phyloP scores from a whole-genome alignment of 2,888 invertebrate species.

The Cyclophora punctaria region DNA sequence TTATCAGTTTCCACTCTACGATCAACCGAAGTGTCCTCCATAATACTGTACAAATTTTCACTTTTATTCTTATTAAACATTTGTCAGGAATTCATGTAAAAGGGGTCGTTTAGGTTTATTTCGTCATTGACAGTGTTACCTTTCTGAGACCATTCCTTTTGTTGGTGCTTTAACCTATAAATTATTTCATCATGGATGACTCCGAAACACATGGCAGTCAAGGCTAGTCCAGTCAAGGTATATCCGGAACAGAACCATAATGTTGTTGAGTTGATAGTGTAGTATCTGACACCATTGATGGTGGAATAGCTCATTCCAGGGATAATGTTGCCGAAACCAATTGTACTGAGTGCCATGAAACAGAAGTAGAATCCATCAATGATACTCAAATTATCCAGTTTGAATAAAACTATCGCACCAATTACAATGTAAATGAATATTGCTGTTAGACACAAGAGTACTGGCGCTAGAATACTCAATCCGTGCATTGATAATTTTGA shows the following conservation, averaged over 20 bases:
- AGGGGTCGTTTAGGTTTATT: constrained; percentile 77
- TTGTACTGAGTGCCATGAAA: constrained; percentile 95
- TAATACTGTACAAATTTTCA: constrained; percentile 74
- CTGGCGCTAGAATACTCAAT: constrained; percentile 91
- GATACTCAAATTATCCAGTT: constrained; percentile 92
- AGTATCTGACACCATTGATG: constrained; percentile 69
- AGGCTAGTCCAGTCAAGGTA: constrained; percentile 89
- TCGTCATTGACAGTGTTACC: constrained; percentile 80
- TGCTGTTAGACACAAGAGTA: constrained; percentile 89
- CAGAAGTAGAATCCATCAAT: constrained; percentile 96
- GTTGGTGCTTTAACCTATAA: constrained; percentile 84
- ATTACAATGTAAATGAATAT: constrained; percentile 94
- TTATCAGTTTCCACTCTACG: constrained; percentile 67
- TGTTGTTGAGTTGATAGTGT: constrained; percentile 79
- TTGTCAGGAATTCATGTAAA: constrained; percentile 84
- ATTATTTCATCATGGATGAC: constrained; percentile 92
- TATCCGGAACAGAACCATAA: constrained; percentile 93
- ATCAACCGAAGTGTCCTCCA: constrained; percentile 67
- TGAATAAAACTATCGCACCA: constrained; percentile 90
- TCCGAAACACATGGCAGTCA: constrained; percentile 93
- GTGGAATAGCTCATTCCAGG: constrained; percentile 79
- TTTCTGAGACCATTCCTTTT: constrained; percentile 77
- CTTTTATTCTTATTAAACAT: constrained; percentile 76
- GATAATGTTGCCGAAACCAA: constrained; percentile 91
- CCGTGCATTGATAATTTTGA: constrained; percentile 84